Conservation (phyloP, 2,888 invertebrate species). For the Slavum lentiscoides region DNA sequence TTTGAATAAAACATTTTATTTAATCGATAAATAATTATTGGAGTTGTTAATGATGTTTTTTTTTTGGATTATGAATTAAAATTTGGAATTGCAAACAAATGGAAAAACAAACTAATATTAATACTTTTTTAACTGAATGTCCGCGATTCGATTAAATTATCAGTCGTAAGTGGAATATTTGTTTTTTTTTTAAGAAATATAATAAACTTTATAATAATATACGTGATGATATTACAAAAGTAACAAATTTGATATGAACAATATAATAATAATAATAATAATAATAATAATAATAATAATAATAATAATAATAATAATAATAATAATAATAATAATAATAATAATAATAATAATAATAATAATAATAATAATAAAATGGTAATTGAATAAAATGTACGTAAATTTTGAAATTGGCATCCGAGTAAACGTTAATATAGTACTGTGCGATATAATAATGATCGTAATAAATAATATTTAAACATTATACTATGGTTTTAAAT, state of each 20-base stretch:
- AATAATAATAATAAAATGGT: not conserved
- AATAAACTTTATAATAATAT: not conserved
- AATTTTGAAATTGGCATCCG: constrained; percentile 1
- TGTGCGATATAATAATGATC: not conserved
- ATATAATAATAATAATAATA: constrained; percentile 3
- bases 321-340: not conserved
- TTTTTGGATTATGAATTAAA: no score
- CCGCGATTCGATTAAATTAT: not conserved
- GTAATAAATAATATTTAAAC: no score
- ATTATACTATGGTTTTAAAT: no score
- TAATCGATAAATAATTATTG: no score
- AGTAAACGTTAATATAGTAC: not conserved
- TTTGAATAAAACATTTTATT: no score
- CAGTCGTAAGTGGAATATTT: not conserved
- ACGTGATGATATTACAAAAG: constrained; percentile 17
- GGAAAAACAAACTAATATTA: no score
- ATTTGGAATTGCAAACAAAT: no score
- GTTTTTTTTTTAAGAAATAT: not conserved
- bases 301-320: not conserved
- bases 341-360: not conserved
- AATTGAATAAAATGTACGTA: constrained; percentile 15
- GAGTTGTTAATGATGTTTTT: no score
- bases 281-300: not conserved
- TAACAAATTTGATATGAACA: constrained; percentile 35
- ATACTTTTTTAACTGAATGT: no score